Evolutionary conservation across 2,888 invertebrate genomes (phyloP), one percentile per base, ranked within the genome.

Genomic region (Zootermopsis nevadensis): DNA sequence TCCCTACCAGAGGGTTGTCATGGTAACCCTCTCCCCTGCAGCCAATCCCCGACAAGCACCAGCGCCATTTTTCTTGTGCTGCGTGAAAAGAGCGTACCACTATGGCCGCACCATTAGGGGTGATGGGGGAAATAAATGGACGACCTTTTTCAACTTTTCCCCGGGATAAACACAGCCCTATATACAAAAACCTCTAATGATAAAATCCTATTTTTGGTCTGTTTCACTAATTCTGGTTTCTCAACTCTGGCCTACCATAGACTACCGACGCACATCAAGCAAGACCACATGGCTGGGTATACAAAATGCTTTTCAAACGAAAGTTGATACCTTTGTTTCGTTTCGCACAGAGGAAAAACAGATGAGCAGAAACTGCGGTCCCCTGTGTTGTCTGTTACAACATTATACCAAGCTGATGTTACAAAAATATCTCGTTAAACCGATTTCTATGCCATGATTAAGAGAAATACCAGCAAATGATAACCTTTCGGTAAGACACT

Each of bases 1-100:
- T 74, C 74, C 74, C 74, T 38, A 22, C 38, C 38, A 74, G 74
- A 69, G 74, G 74, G 74, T 79, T 66, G 79, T 79, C 79, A 79
- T 79, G 79, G 79, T 24, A 79, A 79, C 79, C 55, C 55, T 38
- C 79, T 60, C 79, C 79, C 79, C 79, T 79, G 79, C 79, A 79
- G 79, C 79, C 79, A 79, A 79, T 79, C 79, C 79, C 79, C 31
- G 79, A 55, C 79, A 55, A 74, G 74, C n/a, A 79, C 35, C 60
- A 33, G 60, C 60, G 79, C 79, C 79, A 79, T 74, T 74, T 74
- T 74, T 74, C 74, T 74, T 74, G 35, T 38, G 31, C 74, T 74
- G 74, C 74, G 74, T 74, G 74, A 74, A 74, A 74, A 74, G 33
- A 38, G 74, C 24, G 79, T 33, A 79, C 79, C 79, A 66, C 79